Percentiles rank a stretch among this genome's conserved stretches.
These are phyloP conservation scores for Incurvaria masculella DNA, from an alignment of 2,888 invertebrate genomes.

Conservation along the genomic window DNA sequence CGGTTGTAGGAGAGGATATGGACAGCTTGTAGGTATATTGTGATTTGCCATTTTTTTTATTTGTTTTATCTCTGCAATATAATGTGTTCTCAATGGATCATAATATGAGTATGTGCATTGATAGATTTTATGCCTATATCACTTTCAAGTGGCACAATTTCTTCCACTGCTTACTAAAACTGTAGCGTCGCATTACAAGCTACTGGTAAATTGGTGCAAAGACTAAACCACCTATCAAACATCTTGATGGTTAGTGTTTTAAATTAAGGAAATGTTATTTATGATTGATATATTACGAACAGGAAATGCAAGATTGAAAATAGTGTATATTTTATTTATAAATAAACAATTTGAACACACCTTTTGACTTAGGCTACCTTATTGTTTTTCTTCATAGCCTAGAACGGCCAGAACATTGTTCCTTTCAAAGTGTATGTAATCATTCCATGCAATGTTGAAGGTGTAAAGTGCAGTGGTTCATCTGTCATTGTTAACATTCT, in stretches of 20 bases:
- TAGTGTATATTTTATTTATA: too few relatives aligned
- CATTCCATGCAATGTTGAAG: background rate
- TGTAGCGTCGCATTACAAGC: too few relatives aligned
- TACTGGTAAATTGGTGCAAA: too few relatives aligned
- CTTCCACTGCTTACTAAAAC: too few relatives aligned
- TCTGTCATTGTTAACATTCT: background rate
- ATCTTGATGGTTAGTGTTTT: too few relatives aligned
- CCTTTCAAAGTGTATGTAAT: background rate
- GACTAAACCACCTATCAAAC: too few relatives aligned
- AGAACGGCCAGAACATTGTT: too few relatives aligned
- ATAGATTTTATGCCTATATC: too few relatives aligned
- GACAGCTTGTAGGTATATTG: background rate
- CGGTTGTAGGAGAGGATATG: background rate
- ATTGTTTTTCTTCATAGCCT: too few relatives aligned
- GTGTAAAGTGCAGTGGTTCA: background rate
- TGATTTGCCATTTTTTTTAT: background rate
- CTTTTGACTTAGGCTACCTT: too few relatives aligned
- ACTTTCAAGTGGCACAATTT: too few relatives aligned
- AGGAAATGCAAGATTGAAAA: slow-evolving; percentile 7
- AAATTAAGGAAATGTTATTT: slow-evolving; percentile 5
- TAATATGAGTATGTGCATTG: background rate
- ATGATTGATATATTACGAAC: slow-evolving; percentile 6
- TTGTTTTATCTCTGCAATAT: background rate
- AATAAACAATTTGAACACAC: too few relatives aligned
- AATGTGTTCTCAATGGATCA: background rate